These are phyloP conservation scores for Brienomyrus longianalis DNA, from an alignment of 2,113 vertebrate genomes.

Conservation along the genomic window DNA sequence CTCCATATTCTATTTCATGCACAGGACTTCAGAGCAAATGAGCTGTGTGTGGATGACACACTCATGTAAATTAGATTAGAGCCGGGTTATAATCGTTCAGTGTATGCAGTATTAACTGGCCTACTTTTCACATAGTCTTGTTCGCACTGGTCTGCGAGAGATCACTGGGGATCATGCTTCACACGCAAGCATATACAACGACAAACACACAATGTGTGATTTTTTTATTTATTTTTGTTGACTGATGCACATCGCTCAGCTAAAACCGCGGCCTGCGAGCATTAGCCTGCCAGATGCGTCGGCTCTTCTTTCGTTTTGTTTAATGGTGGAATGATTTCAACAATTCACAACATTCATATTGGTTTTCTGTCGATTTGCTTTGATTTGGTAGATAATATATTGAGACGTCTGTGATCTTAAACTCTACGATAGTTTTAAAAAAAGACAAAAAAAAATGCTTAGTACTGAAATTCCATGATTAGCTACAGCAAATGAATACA, in stretches of 20 bases:
- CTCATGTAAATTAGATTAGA: slow-evolving; percentile 61
- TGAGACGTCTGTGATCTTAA: neutral
- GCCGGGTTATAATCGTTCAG: slow-evolving; percentile 48
- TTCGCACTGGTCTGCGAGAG: slow-evolving; percentile 29
- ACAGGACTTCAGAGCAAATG: slow-evolving; percentile 53
- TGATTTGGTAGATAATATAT: neutral
- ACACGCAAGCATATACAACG: neutral
- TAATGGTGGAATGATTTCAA: neutral
- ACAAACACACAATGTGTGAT: neutral
- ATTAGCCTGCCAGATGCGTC: neutral
- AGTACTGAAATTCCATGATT: neutral
- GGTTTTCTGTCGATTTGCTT: slow-evolving; percentile 12
- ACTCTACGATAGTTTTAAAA: neutral
- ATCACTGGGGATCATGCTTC: slow-evolving; percentile 15
- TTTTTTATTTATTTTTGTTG: neutral
- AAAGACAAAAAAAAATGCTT: neutral
- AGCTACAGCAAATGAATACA: neutral
- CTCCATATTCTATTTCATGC: slow-evolving; percentile 62
- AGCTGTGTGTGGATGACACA: slow-evolving; percentile 32
- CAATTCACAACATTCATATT: slow-evolving; percentile 14
- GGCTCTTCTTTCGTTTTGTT: neutral
- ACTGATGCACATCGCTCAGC: neutral
- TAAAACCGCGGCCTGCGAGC: neutral
- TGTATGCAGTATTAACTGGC: slow-evolving; percentile 56
- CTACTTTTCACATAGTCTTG: slow-evolving; percentile 38